Base-by-base conservation (phyloP, 2,888 invertebrate species). In the Nemotelus pantherinus region DNA sequence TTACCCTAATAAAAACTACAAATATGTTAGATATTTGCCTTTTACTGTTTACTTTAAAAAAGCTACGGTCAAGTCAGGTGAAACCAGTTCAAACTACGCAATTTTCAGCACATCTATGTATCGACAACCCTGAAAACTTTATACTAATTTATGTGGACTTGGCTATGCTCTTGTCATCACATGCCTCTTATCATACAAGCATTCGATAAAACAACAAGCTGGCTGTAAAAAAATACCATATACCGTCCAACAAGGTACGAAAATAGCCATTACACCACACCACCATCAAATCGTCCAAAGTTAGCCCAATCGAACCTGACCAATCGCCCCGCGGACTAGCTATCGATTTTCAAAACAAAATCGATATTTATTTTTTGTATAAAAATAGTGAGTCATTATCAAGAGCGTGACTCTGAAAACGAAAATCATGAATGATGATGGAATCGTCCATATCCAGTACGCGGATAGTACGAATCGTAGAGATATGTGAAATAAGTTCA, bases 231-330 rank as follows among this genome's bases (percentile, higher is more conserved):
- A 64, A 43, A 64, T 64, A 10, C 43, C 10, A 64, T 41, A 10
- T 58, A 5, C n/a, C 10, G 63, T 47, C 44, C 9, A 48, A 48
- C 41, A 39, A 74, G 41, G 39, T 63, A 60, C 63, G 41, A 74
- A 74, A 74, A 74, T 74, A 74, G 63, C 60, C 48, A 74, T 74
- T 74, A 74, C 74, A 74, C 41, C 74, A 74, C 53, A 48, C 10
- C 53, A 53, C 55, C 3, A 41, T 63, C 39, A 63, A 9, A 41
- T 41, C 43, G 63, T 3, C 43, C 39, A 25, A 63, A 43, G 43
- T 43, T 43, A 63, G 39, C 63, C 2, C 25, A 43, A 63, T 43
- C 43, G 10, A 53, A 53, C 68, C 70, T 47, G 25, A 4, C 45
- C 47, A 57, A 7, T 55, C 9, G 10, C 41, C 55, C 39, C 39